Evolutionary conservation across 1,140 invertebrate species (phyloP), one percentile per base, ranked within the genome.

Genomic region (Proales similis): DNA sequence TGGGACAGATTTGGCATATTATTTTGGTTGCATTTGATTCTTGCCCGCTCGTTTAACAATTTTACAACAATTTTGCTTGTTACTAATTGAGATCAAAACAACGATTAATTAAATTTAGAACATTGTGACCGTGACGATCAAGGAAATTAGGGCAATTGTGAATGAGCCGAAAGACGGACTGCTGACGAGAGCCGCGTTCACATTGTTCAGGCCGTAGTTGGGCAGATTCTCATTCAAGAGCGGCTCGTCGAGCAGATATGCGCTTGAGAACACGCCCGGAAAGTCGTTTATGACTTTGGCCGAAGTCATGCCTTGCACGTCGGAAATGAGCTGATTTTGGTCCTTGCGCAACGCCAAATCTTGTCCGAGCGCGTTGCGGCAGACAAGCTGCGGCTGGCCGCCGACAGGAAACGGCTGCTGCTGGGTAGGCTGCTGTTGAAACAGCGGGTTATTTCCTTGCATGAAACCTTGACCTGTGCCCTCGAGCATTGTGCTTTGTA

Each of bases 321-420:
- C 45, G 11, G 51, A 57, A n/a, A 57, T 39, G 2, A 57, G 26
- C 11, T 39, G 36, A 39, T 19, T 57, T 42, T 57, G 51, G 19
- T 57, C 51, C 24, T 39, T 57, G n/a, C 24, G 39, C 36, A 57
- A 57, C 30, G 51, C 45, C 20, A 57, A 39, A 42, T 57, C 51
- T 57, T 57, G 51, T 7, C 51, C 51, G 5, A 57, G 20, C 29
- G 45, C 27, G 20, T 57, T 57, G 17, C 51, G 3, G 30, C 51
- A 57, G 17, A 57, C 45, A 36, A 57, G 45, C 7, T 57, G 33
- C 45, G 51, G 32, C 45, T 29, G 14, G 19, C 19, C 19, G 14
- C 9, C 29, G 39, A 42, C 12, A 17, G 20, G 3, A 20, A n/a
- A 14, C 14, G 33, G 33, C 14, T 36, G 33, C 14, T 36, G 33